A percentile compares a stretch with the other conserved stretches of the same genome.
Evolutionary conservation across 2,797 vertebrate genomes (phyloP).

Genomic region (Potorous gilbertii): DNA sequence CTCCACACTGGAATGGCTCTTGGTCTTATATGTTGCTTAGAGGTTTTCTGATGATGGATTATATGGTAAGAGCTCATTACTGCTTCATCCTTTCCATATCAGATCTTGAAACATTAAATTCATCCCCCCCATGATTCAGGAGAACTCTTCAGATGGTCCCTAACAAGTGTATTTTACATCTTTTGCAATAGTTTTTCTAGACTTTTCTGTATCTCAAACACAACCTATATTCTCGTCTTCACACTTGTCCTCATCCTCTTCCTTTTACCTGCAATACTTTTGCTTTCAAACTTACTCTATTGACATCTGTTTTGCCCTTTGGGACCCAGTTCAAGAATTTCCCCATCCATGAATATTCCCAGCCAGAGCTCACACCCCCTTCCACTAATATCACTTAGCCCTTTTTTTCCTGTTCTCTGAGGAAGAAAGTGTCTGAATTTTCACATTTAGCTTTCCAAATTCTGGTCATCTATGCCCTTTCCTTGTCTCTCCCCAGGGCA

Average conservation of each 20-base stretch:
- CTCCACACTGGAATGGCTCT: background rate
- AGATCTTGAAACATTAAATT: background rate
- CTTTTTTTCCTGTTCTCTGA: background rate
- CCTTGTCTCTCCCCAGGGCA: background rate
- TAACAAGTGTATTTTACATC: background rate
- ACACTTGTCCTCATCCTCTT: background rate
- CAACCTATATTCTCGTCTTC: background rate
- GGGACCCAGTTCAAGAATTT: background rate
- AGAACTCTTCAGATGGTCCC: background rate
- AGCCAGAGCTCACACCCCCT: background rate
- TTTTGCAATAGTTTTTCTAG: background rate
- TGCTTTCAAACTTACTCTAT: background rate
- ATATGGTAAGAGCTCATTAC: background rate
- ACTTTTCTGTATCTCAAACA: background rate
- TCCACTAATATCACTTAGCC: background rate
- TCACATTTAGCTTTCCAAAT: background rate
- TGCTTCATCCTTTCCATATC: background rate
- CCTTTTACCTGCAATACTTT: background rate
- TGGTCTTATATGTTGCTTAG: background rate
- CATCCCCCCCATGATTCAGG: background rate
- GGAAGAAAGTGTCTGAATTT: background rate
- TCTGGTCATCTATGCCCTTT: background rate
- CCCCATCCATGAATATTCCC: background rate
- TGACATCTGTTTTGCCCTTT: background rate
- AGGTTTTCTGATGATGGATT: background rate